Conservation (phyloP, 2,888 invertebrate species). For the Drosophila paramelanica region DNA sequence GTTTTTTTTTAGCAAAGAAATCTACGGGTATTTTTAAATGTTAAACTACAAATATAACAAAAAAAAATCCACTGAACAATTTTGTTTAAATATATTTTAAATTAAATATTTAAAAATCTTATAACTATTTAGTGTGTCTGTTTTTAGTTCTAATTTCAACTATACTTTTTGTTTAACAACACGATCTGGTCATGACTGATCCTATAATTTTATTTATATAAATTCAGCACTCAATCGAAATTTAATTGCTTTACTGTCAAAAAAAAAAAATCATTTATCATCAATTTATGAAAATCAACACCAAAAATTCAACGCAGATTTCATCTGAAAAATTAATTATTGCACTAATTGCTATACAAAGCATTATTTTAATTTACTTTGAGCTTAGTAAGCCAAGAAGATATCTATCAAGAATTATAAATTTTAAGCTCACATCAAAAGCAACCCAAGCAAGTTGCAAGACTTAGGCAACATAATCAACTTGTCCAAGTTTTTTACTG, state of each 20-base stretch:
- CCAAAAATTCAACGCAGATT: neutral
- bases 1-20: no score
- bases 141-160: neutral
- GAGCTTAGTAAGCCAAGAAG: neutral
- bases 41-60: no score
- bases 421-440: neutral
- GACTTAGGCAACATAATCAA: constrained; percentile 2
- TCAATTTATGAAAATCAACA: neutral
- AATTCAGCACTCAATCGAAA: neutral
- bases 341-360: neutral
- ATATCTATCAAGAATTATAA: neutral
- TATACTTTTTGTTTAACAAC: neutral
- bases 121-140: neutral
- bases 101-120: neutral
- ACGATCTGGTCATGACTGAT: neutral
- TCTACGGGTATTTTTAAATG: no score
- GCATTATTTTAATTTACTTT: neutral
- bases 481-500: constrained; percentile 18
- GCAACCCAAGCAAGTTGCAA: constrained; percentile 1
- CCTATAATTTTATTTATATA: neutral
- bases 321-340: neutral
- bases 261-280: neutral
- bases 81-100: neutral
- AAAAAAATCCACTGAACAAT: neutral
- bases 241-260: neutral